Conservation (phyloP, 2,888 invertebrate genomes). For the Drosophila mimica region DNA sequence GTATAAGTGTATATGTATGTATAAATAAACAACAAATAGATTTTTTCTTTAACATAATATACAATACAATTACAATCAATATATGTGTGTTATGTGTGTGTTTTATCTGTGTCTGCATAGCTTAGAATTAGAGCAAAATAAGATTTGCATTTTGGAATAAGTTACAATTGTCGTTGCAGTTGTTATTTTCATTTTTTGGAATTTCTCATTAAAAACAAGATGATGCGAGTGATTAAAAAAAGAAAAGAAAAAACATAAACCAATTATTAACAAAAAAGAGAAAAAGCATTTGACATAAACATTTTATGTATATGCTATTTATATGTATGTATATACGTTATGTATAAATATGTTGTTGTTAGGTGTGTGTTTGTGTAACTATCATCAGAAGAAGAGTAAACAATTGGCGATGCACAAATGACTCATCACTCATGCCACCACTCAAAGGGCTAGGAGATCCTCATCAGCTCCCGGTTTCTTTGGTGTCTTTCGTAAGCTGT, state of each 20-base stretch:
- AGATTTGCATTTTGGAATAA: slow-evolving; percentile 69
- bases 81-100: slow-evolving; percentile 38
- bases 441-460: slow-evolving; percentile 84
- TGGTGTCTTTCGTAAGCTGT: slow-evolving; percentile 81
- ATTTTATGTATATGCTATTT: slow-evolving; percentile 58
- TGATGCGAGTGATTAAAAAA: slow-evolving; percentile 25
- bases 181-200: slow-evolving; percentile 29
- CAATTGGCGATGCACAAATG: slow-evolving; percentile 53
- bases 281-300: slow-evolving; percentile 63
- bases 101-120: slow-evolving; percentile 38
- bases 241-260: slow-evolving; percentile 8
- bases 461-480: slow-evolving; percentile 83
- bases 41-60: slow-evolving; percentile 69
- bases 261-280: slow-evolving; percentile 14
- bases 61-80: slow-evolving; percentile 72
- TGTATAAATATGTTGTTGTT: slow-evolving; percentile 49
- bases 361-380: slow-evolving; percentile 60
- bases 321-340: slow-evolving; percentile 49
- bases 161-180: slow-evolving; percentile 70
- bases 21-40: slow-evolving; percentile 80
- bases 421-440: slow-evolving; percentile 20
- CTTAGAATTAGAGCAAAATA: slow-evolving; percentile 72
- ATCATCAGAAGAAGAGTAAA: slow-evolving; percentile 68
- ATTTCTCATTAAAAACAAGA: slow-evolving; percentile 31
- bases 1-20: slow-evolving; percentile 65